These are phyloP conservation scores for Elgaria multicarinata DNA, from an alignment of 2,113 vertebrate species.

Conservation along the genomic window DNA sequence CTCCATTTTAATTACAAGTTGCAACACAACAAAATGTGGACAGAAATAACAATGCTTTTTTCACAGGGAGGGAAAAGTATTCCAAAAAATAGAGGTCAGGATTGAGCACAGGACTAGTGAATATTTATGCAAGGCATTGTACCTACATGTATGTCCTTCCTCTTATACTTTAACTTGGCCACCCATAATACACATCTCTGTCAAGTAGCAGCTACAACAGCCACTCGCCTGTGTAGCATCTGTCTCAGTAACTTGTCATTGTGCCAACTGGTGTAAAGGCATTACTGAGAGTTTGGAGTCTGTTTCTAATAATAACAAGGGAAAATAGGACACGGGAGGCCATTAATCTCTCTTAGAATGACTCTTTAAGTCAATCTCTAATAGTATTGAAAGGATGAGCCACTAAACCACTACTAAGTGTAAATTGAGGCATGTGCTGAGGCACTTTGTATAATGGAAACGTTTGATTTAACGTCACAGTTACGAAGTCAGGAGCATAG, in stretches of 20 bases:
- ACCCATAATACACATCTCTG: background rate
- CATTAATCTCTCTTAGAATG: background rate
- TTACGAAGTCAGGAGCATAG: background rate
- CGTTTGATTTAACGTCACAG: background rate
- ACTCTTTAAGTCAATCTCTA: background rate
- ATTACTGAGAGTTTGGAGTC: background rate
- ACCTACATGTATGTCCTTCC: too few species aligned
- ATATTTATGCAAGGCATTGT: too few species aligned
- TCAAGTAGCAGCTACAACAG: background rate
- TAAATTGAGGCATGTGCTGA: background rate
- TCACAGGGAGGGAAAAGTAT: too few species aligned
- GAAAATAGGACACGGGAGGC: background rate
- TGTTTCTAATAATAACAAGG: conserved; percentile 27
- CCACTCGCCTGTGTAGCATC: background rate
- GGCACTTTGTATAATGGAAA: background rate
- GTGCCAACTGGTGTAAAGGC: background rate
- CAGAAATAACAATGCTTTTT: too few species aligned
- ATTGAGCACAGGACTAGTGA: too few species aligned
- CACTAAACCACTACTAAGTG: background rate
- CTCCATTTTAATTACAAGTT: too few species aligned
- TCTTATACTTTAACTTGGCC: background rate
- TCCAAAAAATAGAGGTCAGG: too few species aligned
- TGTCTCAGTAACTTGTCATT: background rate
- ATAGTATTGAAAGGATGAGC: background rate
- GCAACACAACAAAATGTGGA: too few species aligned